Evolutionary conservation across 2,113 vertebrate genomes (phyloP).

Genomic region (Mixornis gularis): DNA sequence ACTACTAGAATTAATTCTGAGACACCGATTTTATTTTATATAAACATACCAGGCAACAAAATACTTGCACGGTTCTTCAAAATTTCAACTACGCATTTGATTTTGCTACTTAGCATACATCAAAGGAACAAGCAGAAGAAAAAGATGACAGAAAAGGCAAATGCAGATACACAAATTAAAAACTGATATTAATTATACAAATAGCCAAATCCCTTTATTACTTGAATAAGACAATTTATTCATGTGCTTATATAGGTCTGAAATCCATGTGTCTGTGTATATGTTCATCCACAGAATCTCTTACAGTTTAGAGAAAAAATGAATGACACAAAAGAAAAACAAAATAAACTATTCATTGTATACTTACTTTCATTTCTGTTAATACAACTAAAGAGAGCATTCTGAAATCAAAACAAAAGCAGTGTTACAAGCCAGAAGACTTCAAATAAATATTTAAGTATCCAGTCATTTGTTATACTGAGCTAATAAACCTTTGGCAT

Average conservation of each 20-base stretch:
- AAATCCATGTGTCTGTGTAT: neutral
- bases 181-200: neutral
- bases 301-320: neutral
- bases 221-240: neutral
- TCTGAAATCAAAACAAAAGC: slow-evolving; percentile 81
- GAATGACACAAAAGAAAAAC: neutral
- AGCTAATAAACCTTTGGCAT: neutral
- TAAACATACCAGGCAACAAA: neutral
- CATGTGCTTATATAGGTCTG: neutral
- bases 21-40: neutral
- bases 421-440: slow-evolving; percentile 17
- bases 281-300: neutral
- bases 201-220: neutral
- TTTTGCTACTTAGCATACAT: neutral
- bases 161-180: neutral
- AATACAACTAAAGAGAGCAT: slow-evolving; percentile 96
- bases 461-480: neutral
- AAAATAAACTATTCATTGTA: neutral
- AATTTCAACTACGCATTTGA: neutral
- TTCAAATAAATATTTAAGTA: neutral
- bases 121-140: neutral
- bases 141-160: neutral
- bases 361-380: slow-evolving; percentile 99
- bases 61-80: neutral
- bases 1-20: neutral